A percentile compares a stretch with the other conserved stretches of the same genome.
These are phyloP conservation scores for Orthosia gothica DNA, from an alignment of 2,888 invertebrate species.

Conservation along the genomic window DNA sequence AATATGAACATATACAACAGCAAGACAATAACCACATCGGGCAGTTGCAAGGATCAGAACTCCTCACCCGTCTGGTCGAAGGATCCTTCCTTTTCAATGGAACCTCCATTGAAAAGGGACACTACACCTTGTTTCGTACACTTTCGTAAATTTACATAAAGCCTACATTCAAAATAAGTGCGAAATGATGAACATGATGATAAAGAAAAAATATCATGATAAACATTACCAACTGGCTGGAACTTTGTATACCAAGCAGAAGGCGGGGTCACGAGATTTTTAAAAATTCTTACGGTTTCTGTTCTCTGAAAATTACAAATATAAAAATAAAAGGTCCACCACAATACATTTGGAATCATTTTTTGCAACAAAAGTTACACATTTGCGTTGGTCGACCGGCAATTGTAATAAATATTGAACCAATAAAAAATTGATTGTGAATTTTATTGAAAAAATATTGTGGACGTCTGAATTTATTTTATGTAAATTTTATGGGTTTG, in stretches of 20 bases:
- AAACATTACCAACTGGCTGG: slow-evolving; percentile 28
- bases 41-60: too few relatives aligned
- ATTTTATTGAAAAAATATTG: slow-evolving; percentile 69
- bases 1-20: too few relatives aligned
- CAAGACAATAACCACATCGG: too few relatives aligned
- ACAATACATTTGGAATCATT: slow-evolving; percentile 63
- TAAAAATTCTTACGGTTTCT: slow-evolving; percentile 49
- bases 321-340: slow-evolving; percentile 50
- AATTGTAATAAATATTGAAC: slow-evolving; percentile 69
- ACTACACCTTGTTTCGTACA: too few relatives aligned
- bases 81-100: too few relatives aligned
- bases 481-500: slow-evolving; percentile 46
- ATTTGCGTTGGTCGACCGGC: slow-evolving; percentile 52
- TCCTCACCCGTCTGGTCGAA: too few relatives aligned
- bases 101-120: too few relatives aligned
- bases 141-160: too few relatives aligned
- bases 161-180: background rate
- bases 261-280: slow-evolving; percentile 33
- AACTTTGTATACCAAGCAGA: slow-evolving; percentile 17
- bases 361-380: slow-evolving; percentile 55
- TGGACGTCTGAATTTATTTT: slow-evolving; percentile 51
- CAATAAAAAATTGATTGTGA: slow-evolving; percentile 67
- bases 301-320: slow-evolving; percentile 29
- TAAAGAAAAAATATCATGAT: background rate
- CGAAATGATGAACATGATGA: background rate